A percentile compares a stretch with the other conserved stretches of the same genome.
Conservation (phyloP, 2,797 vertebrate species). For the Sarcophilus harrisii region DNA sequence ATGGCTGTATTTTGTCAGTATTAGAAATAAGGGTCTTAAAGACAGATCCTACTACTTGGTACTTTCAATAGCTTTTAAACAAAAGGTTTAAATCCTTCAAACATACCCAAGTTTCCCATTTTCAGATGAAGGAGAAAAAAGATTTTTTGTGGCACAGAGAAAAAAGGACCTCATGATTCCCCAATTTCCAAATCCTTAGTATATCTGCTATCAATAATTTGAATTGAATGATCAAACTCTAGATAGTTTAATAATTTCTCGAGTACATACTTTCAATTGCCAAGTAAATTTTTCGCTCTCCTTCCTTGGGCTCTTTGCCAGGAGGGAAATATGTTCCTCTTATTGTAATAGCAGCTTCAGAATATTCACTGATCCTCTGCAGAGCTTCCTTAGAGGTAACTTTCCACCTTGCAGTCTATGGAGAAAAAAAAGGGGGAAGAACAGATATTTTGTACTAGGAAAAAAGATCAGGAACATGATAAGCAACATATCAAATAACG, state of each 20-base stretch:
- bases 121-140: background rate
- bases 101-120: background rate
- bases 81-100: conserved; percentile 36
- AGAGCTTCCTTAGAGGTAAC: conserved; percentile 99
- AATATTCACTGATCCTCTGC: conserved; percentile 98
- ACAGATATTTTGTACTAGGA: conserved; percentile 27
- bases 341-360: conserved; percentile 99
- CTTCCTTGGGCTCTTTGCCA: conserved; percentile 98
- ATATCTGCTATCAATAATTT: background rate
- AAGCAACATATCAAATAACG: background rate
- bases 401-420: conserved; percentile 98
- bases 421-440: conserved; percentile 19
- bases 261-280: conserved; percentile 96
- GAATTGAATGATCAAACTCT: conserved; percentile 37
- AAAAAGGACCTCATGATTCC: background rate
- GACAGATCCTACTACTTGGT: background rate
- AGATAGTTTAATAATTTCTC: conserved; percentile 10
- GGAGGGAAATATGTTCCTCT: conserved; percentile 98
- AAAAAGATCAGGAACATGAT: background rate
- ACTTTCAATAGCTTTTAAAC: background rate
- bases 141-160: background rate
- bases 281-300: conserved; percentile 98
- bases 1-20: background rate
- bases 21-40: background rate
- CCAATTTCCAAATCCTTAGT: conserved; percentile 27